Conservation (phyloP, 2,888 invertebrate species). For the Ichneumon xanthorius region DNA sequence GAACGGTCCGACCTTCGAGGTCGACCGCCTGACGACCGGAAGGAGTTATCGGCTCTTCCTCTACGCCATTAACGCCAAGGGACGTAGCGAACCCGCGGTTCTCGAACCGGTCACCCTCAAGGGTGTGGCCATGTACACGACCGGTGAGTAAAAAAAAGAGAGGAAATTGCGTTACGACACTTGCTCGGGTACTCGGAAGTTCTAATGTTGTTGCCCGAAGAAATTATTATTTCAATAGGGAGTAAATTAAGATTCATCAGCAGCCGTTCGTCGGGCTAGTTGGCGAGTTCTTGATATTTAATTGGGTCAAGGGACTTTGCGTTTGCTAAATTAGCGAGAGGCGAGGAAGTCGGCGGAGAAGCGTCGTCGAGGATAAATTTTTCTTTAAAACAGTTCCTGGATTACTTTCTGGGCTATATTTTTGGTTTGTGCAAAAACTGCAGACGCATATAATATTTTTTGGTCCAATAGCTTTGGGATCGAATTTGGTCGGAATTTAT, state of each 20-base stretch:
- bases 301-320: constrained; percentile 57
- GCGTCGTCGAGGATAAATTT: constrained; percentile 34
- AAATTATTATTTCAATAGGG: constrained; percentile 13
- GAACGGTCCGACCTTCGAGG: constrained; percentile 89
- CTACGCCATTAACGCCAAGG: constrained; percentile 95
- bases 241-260: constrained; percentile 38
- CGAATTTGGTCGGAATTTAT: too few species aligned
- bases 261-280: constrained; percentile 17
- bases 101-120: constrained; percentile 94
- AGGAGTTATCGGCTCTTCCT: constrained; percentile 92
- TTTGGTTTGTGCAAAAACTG: too few species aligned
- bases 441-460: too few species aligned
- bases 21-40: constrained; percentile 90
- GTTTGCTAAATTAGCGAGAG: constrained; percentile 16
- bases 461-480: too few species aligned
- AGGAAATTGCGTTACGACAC: too few species aligned
- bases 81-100: constrained; percentile 92
- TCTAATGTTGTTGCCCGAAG: background rate
- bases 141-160: constrained; percentile 88
- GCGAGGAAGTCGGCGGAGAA: background rate
- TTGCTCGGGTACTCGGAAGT: background rate
- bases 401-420: constrained; percentile 26
- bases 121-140: constrained; percentile 93
- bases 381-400: constrained; percentile 40
- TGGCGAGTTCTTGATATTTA: constrained; percentile 53